Evolutionary conservation across 37 sponge, comb jelly and placozoan species (phyloP).

Genomic region (Bolinopsis microptera): DNA sequence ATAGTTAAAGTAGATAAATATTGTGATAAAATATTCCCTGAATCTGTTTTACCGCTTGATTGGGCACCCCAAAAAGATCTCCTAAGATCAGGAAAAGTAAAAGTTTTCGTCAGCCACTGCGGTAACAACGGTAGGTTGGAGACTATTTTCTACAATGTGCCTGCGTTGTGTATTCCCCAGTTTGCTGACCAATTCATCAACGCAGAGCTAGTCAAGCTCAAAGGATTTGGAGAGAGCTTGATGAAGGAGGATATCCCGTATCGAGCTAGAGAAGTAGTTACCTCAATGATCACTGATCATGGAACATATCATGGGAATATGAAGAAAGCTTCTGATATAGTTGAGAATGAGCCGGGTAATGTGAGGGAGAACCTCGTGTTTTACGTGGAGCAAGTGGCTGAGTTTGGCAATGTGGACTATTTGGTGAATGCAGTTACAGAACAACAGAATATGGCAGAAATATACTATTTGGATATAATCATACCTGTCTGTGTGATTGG

Average conservation of each 20-base stretch:
- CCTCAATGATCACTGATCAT: background rate
- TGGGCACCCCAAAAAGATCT: conserved; percentile 37
- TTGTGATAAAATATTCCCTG: background rate
- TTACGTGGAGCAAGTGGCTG: background rate
- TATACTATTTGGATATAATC: background rate
- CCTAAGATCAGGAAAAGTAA: background rate
- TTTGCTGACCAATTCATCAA: background rate
- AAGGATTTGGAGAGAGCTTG: background rate
- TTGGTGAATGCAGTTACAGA: background rate
- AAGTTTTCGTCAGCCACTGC: conserved; percentile 18
- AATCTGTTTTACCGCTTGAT: background rate
- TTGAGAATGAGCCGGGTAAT: background rate
- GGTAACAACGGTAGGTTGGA: conserved; percentile 26
- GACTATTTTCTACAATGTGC: background rate
- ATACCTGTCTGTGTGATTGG: background rate
- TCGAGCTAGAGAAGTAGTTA: background rate
- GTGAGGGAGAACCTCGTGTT: background rate
- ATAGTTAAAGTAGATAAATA: background rate
- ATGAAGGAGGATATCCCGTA: background rate
- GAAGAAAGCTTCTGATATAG: conserved; percentile 1
- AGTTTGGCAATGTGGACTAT: background rate
- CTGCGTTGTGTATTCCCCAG: background rate
- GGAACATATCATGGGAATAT: background rate
- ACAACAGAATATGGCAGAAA: background rate
- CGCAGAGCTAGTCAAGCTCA: background rate